Conservation (phyloP, 2,113 vertebrate genomes). For the Tilapia sparmanii region DNA sequence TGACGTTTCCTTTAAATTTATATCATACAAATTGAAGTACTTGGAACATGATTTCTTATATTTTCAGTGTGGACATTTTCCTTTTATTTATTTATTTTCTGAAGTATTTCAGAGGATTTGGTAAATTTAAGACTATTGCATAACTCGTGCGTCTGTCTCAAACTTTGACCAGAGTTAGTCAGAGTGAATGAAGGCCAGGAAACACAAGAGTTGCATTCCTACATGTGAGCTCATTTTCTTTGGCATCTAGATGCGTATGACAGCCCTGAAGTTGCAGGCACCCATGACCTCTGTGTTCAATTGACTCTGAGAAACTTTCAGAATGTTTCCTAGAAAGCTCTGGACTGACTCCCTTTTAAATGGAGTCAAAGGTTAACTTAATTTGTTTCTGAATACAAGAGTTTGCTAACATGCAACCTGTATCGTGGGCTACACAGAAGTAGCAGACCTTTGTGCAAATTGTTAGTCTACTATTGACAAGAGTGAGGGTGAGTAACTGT, state of each 20-base stretch:
- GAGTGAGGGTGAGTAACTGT: neutral
- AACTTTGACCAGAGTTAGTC: neutral
- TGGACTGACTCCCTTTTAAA: neutral
- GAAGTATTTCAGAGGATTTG: neutral
- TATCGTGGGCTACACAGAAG: neutral
- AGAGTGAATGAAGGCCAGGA: neutral
- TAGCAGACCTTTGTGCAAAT: neutral
- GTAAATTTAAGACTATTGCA: neutral
- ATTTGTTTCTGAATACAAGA: neutral
- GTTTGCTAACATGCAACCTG: neutral
- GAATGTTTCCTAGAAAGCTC: conserved; percentile 26
- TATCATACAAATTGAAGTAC: neutral
- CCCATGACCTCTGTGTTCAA: neutral
- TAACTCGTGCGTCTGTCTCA: neutral
- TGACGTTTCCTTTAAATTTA: neutral
- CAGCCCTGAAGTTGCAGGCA: conserved; percentile 1
- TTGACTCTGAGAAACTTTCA: conserved; percentile 14
- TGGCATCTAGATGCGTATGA: conserved; percentile 13
- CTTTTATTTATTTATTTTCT: neutral
- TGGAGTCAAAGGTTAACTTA: neutral
- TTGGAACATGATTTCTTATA: neutral
- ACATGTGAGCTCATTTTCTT: conserved; percentile 14
- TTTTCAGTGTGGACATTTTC: neutral
- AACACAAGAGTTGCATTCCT: neutral
- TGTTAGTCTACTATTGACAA: neutral